A percentile compares a stretch with the other conserved stretches of the same genome.
Conservation (phyloP, 2,113 vertebrate genomes). For the Anhinga anhinga region DNA sequence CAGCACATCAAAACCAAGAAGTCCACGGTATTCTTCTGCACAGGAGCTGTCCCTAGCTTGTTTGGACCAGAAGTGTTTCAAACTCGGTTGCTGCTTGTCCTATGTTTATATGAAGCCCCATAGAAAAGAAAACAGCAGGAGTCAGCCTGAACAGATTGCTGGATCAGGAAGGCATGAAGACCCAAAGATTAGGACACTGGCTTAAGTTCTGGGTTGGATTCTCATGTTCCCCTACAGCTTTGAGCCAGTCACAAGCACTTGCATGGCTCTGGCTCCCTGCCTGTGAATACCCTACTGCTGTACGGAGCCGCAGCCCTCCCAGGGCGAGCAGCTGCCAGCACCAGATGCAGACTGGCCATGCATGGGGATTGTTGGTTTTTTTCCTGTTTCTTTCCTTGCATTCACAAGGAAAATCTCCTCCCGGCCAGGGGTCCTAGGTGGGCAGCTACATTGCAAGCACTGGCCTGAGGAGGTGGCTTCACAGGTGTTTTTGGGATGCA, state of each 20-base stretch:
- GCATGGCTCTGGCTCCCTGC: not conserved
- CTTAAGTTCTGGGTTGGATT: not conserved
- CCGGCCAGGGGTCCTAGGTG: not conserved
- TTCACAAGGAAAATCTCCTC: not conserved
- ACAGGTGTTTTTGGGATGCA: not conserved
- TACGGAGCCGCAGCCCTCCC: not conserved
- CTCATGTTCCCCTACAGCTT: not conserved
- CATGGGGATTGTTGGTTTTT: accelerated
- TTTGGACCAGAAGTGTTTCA: not conserved
- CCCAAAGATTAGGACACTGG: not conserved
- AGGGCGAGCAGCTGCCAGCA: not conserved
- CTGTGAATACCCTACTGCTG: not conserved
- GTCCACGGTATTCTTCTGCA: not conserved
- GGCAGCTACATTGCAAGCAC: not conserved
- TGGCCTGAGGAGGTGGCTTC: not conserved
- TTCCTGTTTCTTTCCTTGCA: not conserved
- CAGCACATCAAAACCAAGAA: not conserved
- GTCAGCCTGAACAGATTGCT: not conserved
- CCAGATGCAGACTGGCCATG: not conserved
- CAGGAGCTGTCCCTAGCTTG: not conserved
- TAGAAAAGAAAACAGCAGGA: not conserved
- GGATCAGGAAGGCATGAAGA: not conserved
- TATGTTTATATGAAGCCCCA: not conserved
- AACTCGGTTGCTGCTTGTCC: not conserved
- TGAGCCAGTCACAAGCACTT: not conserved